Evolutionary conservation across 2,113 vertebrate species (phyloP), one percentile per base, ranked within the genome.

Genomic region (Mesocricetus auratus): DNA sequence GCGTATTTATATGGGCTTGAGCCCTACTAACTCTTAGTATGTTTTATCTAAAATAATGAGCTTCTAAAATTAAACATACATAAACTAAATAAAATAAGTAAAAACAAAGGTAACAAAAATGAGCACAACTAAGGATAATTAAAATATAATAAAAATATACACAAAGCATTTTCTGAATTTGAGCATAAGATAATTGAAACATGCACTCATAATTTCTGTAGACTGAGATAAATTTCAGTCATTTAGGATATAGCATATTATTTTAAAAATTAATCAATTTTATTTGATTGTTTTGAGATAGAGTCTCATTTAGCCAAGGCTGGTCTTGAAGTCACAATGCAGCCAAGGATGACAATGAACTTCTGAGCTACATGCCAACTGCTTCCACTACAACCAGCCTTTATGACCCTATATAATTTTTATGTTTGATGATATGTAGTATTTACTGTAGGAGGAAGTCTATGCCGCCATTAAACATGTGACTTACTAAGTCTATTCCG

Each of bases 1-100:
- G 19, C 73, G 8, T 88, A 71, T 81, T 94, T 86, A 78, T 89
- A 79, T 92, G 86, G 68, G 1, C 39, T 96, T 90, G 22, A 86
- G 39, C 1, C 2, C 12, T 93, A 78, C n/a, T 4, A 47, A 12
- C 9, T 75, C 89, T 93, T 31, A 71, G 90, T 39, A 71, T 75
- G 7, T 33, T 12, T 79, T 85, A 71, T 53, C 69, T 94, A 58
- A 85, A 86, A 91, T 36, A 89, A 94, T 68, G 86, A 93, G 0
- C 17, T n/a, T 93, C 0, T 45, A 89, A 94, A 91, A 60, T 78
- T 2, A 45, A 96, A 91, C 42, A 2, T 71, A 64, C 9, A 62
- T 60, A 83, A 29, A 42, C 10, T 45, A 62, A 26, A 42, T 29
- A 16, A 60, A 82, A 82, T 50, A 42, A 68, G 13, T 85, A 69